Evolutionary conservation across 2,888 invertebrate genomes (phyloP).

Genomic region (Limnephilus marmoratus): DNA sequence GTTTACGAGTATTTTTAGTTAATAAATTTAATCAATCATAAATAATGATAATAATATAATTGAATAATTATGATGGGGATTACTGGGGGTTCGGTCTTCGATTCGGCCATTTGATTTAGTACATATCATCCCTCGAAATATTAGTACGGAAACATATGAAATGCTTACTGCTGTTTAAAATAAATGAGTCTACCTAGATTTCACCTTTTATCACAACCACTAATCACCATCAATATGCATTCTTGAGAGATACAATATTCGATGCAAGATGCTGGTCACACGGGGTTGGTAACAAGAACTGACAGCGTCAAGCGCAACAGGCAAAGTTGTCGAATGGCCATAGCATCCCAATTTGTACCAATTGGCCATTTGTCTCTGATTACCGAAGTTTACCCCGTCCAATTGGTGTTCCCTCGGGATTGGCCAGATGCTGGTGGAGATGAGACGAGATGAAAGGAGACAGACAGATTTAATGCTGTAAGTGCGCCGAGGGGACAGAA

Average conservation of each 20-base stretch:
- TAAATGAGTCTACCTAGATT: too few species aligned
- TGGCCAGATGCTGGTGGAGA: background rate
- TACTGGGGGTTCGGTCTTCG: too few species aligned
- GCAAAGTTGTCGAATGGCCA: background rate
- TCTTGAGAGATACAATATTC: background rate
- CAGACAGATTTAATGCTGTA: background rate
- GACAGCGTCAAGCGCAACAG: background rate
- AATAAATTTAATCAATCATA: too few species aligned
- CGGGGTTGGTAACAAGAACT: background rate
- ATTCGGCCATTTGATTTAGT: too few species aligned
- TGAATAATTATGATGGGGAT: too few species aligned
- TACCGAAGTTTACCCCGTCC: constrained; percentile 8
- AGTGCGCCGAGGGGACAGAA: background rate
- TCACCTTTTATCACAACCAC: too few species aligned
- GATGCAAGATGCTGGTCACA: background rate
- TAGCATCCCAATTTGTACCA: background rate
- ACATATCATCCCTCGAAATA: too few species aligned
- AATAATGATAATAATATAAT: too few species aligned
- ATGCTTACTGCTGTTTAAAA: too few species aligned
- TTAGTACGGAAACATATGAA: too few species aligned
- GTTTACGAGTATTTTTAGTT: too few species aligned
- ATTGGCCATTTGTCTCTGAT: background rate
- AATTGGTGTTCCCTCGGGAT: constrained; percentile 23
- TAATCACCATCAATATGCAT: too few species aligned
- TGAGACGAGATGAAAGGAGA: background rate